phyloP scores from a whole-genome alignment of 2,797 vertebrate genomes.

The Pteropus rufus region DNA sequence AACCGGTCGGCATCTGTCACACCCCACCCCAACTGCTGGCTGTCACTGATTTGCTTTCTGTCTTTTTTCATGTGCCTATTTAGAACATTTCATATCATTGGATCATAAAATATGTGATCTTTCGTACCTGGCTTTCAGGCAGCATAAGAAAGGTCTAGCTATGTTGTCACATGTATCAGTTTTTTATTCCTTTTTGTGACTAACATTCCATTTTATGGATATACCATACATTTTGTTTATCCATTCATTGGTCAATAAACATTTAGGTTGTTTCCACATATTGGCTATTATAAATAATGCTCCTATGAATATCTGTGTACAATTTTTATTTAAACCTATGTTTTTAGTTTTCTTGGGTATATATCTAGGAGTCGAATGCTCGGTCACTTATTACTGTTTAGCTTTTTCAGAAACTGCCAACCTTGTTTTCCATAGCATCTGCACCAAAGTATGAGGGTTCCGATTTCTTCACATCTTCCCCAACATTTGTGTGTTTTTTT shows the following conservation, averaged over 20 bases:
- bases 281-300: not conserved
- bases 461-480: not conserved
- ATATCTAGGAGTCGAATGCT: not conserved
- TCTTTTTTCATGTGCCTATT: not conserved
- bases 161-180: not conserved
- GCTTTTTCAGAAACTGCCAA: not conserved
- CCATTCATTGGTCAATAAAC: not conserved
- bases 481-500: too few species aligned
- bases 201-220: not conserved
- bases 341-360: not conserved
- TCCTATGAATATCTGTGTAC: not conserved
- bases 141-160: not conserved
- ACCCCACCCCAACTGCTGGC: accelerated
- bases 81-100: not conserved
- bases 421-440: too few species aligned
- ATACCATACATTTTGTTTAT: not conserved
- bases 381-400: not conserved
- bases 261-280: not conserved
- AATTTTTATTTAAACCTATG: not conserved
- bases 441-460: accelerated
- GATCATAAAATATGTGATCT: not conserved
- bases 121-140: not conserved
- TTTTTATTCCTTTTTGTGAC: not conserved
- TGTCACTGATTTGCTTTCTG: not conserved
- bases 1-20: not conserved